Conservation (phyloP, 1,140 invertebrate genomes). For the Chionoecetes opilio region DNA sequence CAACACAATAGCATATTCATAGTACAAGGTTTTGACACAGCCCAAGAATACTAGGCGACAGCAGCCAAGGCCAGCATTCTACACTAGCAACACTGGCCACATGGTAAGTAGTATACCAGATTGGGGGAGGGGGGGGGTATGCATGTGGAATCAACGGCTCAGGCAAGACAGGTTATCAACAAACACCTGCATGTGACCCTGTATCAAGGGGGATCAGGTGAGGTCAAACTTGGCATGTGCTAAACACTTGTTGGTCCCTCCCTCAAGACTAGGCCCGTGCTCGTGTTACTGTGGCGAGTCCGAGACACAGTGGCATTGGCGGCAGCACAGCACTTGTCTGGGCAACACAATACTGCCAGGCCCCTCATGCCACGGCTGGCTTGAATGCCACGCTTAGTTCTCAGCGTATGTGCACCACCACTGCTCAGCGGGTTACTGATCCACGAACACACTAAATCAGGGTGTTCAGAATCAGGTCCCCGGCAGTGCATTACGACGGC, state of each 20-base stretch:
- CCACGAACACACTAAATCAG: not conserved
- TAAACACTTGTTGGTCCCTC: not conserved
- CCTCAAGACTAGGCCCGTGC: not conserved
- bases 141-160: not conserved
- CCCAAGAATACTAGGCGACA: not conserved
- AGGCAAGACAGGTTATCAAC: not conserved
- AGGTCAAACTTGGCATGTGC: not conserved
- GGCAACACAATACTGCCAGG: not conserved
- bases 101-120: not conserved
- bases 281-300: not conserved
- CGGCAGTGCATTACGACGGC: not conserved
- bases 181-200: not conserved
- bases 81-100: not conserved
- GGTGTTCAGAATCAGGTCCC: not conserved
- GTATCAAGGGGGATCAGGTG: not conserved
- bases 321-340: not conserved
- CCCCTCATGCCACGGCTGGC: not conserved
- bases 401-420: not conserved
- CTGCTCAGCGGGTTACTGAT: not conserved
- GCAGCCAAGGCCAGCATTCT: not conserved
- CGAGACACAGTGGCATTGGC: not conserved
- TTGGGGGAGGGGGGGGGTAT: not conserved
- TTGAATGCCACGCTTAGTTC: not conserved
- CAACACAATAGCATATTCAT: slow-evolving; percentile 51
- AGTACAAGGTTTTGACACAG: slow-evolving; percentile 17